A percentile compares a stretch with the other conserved stretches of the same genome.
These are phyloP conservation scores for Polia nebulosa DNA, from an alignment of 2,888 invertebrate genomes.

Conservation along the genomic window DNA sequence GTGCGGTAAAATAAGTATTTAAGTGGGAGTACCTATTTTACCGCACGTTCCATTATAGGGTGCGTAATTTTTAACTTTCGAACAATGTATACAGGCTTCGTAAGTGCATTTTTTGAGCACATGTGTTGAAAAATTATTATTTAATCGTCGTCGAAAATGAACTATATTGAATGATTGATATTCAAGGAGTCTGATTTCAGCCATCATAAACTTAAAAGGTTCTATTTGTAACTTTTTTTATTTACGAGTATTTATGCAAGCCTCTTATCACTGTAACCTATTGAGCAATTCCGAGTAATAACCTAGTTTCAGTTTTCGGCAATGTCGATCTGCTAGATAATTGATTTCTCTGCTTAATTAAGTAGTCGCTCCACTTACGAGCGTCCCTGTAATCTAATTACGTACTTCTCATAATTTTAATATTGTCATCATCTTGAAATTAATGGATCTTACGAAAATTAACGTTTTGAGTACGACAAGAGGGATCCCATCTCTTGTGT, in stretches of 20 bases:
- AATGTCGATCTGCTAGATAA: slow-evolving; percentile 43
- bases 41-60: no score
- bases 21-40: no score
- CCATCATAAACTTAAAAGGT: neutral
- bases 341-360: slow-evolving; percentile 64
- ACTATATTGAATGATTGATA: neutral
- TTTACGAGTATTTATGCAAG: slow-evolving; percentile 5
- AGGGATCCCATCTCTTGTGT: slow-evolving; percentile 32
- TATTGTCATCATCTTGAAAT: slow-evolving; percentile 61
- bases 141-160: neutral
- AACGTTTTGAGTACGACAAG: slow-evolving; percentile 46
- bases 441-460: slow-evolving; percentile 63
- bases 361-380: slow-evolving; percentile 49
- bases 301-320: slow-evolving; percentile 22
- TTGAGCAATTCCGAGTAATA: slow-evolving; percentile 4
- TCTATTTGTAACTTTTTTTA: slow-evolving; percentile 1
- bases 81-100: no score
- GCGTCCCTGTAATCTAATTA: slow-evolving; percentile 58
- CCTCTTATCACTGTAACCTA: no score
- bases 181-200: neutral
- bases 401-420: slow-evolving; percentile 59
- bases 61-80: no score
- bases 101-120: no score
- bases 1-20: no score
- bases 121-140: no score